A percentile compares a stretch with the other conserved stretches of the same genome.
Conservation (phyloP, 2,113 vertebrate species). For the Anolis sagrei region DNA sequence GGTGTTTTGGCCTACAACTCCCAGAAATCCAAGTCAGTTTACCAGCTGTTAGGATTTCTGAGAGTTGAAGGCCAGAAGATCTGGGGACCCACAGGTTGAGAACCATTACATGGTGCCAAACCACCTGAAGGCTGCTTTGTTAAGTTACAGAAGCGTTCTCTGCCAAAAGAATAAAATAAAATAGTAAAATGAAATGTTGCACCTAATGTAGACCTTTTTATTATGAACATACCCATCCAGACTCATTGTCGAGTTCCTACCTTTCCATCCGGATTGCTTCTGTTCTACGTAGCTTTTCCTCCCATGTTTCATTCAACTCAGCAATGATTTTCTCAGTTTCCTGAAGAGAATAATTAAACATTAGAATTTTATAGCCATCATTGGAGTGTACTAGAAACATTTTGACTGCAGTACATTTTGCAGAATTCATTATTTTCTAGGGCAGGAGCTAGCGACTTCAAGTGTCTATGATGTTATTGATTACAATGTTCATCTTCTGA, state of each 20-base stretch:
- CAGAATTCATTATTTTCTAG: not conserved
- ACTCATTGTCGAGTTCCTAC: constrained; percentile 59
- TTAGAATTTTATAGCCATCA: fast-evolving
- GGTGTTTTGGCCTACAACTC: too few relatives aligned
- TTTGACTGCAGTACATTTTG: not conserved
- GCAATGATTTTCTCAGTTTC: constrained; percentile 99
- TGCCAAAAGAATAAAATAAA: not conserved
- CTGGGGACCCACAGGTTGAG: too few relatives aligned
- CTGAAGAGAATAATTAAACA: constrained; percentile 58
- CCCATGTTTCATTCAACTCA: constrained; percentile 97
- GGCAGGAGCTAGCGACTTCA: not conserved
- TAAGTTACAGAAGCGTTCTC: not conserved
- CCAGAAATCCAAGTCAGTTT: too few relatives aligned
- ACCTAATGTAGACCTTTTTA: not conserved
- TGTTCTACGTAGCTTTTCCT: constrained; percentile 94
- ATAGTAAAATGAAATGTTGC: not conserved
- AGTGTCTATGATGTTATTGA: not conserved
- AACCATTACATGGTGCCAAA: not conserved
- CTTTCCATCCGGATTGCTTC: constrained; percentile 98
- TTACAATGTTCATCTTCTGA: not conserved
- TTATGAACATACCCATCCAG: not conserved
- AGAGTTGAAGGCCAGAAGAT: too few relatives aligned
- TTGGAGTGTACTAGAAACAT: not conserved
- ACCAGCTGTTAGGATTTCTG: too few relatives aligned
- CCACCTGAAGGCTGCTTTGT: not conserved